These are phyloP conservation scores for Sminthopsis crassicaudata DNA, from an alignment of 2,113 vertebrate species.

Conservation along the genomic window DNA sequence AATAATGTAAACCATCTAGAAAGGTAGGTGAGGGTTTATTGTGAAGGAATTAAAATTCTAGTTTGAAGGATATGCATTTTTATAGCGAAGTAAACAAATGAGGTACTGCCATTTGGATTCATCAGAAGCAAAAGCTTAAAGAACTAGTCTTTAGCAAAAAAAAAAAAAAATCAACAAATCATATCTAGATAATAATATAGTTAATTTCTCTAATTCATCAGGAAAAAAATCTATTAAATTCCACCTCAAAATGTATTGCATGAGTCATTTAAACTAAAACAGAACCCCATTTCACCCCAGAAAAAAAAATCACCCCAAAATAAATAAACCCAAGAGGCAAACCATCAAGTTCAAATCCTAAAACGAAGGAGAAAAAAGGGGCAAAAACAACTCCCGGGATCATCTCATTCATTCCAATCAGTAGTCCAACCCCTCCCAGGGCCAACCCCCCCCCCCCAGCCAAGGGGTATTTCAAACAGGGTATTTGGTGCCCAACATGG, in stretches of 20 bases:
- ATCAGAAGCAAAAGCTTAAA: constrained; percentile 84
- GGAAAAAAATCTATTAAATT: constrained; percentile 78
- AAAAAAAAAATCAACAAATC: constrained; percentile 81
- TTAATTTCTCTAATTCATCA: constrained; percentile 79
- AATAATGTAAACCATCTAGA: neutral
- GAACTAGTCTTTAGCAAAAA: constrained; percentile 84
- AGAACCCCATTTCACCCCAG: neutral
- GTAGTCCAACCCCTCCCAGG: constrained; percentile 76
- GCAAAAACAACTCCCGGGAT: constrained; percentile 64
- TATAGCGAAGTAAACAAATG: constrained; percentile 88
- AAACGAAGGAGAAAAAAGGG: constrained; percentile 68
- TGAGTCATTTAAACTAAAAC: constrained; percentile 83
- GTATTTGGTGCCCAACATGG: no score
- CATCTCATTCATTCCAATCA: constrained; percentile 78
- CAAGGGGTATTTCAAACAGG: neutral
- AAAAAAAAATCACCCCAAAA: constrained; percentile 76
- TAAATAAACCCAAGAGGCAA: constrained; percentile 85
- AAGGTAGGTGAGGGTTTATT: neutral
- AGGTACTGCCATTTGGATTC: constrained; percentile 87
- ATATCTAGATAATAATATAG: constrained; percentile 69
- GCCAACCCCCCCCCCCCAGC: neutral
- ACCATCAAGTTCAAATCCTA: constrained; percentile 77
- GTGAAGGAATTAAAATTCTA: neutral
- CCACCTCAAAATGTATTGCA: constrained; percentile 92
- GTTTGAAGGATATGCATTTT: neutral